Percentiles rank a stretch among this genome's conserved stretches.
phyloP scores from a whole-genome alignment of 2,888 invertebrate genomes.

The Ischnus inquisitorius region DNA sequence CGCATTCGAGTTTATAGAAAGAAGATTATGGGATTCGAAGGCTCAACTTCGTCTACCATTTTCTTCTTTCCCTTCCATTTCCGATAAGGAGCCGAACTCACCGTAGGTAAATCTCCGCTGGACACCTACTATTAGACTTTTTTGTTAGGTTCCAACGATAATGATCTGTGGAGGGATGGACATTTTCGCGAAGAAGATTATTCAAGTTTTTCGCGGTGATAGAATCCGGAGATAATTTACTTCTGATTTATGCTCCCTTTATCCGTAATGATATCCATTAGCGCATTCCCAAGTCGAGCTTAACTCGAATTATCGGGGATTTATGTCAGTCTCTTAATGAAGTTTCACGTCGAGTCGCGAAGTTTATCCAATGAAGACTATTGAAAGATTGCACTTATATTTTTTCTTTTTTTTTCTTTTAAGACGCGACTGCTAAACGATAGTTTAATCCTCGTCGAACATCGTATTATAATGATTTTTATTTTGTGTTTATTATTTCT shows the following conservation, averaged over 20 bases:
- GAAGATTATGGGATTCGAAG: slow-evolving; percentile 8
- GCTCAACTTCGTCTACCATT: background rate
- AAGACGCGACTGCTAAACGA: no score
- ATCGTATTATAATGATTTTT: no score
- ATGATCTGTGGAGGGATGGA: no score
- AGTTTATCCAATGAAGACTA: background rate
- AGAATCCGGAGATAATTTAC: no score
- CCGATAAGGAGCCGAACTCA: background rate
- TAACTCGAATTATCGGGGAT: background rate
- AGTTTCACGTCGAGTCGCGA: background rate
- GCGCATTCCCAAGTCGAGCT: no score
- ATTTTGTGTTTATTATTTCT: background rate
- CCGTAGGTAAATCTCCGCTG: background rate
- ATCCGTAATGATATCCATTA: no score
- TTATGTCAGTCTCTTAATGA: slow-evolving; percentile 25
- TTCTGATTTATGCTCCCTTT: no score
- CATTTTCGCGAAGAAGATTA: no score
- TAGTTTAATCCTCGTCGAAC: no score
- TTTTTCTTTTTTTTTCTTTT: background rate
- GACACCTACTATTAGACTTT: background rate
- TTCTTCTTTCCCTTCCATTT: background rate
- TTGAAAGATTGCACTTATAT: background rate
- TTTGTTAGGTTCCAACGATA: no score
- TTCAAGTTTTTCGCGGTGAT: no score
- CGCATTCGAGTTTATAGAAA: background rate